Conservation (phyloP, 1,140 invertebrate species). For the Caenorhabditis latens region DNA sequence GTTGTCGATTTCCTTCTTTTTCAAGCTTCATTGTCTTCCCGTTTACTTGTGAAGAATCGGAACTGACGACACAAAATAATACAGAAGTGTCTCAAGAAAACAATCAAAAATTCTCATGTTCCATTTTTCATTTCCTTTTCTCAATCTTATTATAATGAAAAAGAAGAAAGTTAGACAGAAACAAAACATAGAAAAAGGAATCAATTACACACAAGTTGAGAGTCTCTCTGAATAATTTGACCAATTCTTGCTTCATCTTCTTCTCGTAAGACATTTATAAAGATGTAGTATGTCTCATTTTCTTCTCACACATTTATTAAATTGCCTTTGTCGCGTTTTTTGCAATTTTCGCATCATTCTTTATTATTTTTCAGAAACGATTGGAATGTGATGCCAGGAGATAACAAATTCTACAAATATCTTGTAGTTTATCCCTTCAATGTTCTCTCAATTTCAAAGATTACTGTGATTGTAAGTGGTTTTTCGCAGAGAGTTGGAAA, state of each 20-base stretch:
- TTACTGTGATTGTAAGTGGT: conserved; percentile 42
- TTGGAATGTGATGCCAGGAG: conserved; percentile 49
- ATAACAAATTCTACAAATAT: conserved; percentile 53
- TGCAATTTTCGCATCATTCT: background rate
- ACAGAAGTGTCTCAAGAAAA: background rate
- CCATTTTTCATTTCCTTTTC: background rate
- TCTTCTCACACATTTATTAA: conserved; percentile 1
- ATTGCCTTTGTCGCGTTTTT: conserved; percentile 23
- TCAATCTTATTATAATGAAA: background rate
- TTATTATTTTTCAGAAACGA: conserved; percentile 21
- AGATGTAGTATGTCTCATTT: background rate
- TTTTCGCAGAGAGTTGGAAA: background rate
- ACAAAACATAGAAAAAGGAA: background rate
- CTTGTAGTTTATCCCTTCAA: conserved; percentile 42
- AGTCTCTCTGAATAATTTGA: conserved; percentile 7
- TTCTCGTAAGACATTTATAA: conserved; percentile 1
- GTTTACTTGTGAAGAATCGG: too few relatives aligned
- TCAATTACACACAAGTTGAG: conserved; percentile 25
- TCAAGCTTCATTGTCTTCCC: background rate
- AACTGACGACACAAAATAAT: too few relatives aligned
- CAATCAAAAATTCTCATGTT: background rate
- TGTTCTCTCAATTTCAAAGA: conserved; percentile 42
- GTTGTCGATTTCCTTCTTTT: background rate
- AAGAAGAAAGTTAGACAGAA: background rate
- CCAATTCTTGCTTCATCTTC: background rate